These are phyloP conservation scores for Mallotus villosus DNA, from an alignment of 2,797 vertebrate species.

Conservation along the genomic window DNA sequence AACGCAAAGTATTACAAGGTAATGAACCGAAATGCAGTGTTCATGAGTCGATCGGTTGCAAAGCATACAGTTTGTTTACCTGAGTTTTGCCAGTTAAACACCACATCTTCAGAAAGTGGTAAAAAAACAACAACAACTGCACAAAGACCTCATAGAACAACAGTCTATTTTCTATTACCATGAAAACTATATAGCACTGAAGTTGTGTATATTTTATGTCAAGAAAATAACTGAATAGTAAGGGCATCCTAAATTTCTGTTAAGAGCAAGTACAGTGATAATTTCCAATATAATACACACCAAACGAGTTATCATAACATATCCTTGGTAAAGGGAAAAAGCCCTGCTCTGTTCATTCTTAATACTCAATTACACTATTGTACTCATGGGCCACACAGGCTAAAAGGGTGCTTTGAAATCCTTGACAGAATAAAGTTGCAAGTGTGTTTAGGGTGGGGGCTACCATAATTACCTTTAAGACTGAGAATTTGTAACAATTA, in stretches of 20 bases:
- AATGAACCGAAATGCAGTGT: slow-evolving; percentile 33
- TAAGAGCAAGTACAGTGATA: slow-evolving; percentile 18
- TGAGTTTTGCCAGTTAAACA: slow-evolving; percentile 66
- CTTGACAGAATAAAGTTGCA: slow-evolving; percentile 18
- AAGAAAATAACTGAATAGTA: slow-evolving; percentile 23
- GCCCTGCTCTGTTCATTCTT: slow-evolving; percentile 7
- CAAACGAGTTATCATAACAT: slow-evolving; percentile 22
- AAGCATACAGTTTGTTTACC: slow-evolving; percentile 62
- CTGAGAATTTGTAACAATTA: neutral
- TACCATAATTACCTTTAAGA: slow-evolving; percentile 18
- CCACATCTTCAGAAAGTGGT: slow-evolving; percentile 58
- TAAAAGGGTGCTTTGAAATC: slow-evolving; percentile 8
- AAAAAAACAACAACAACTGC: slow-evolving; percentile 44
- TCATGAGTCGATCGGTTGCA: slow-evolving; percentile 33
- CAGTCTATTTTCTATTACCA: slow-evolving; percentile 48
- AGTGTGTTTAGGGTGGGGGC: slow-evolving; percentile 13
- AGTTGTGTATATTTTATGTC: slow-evolving; percentile 49
- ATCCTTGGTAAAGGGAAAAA: slow-evolving; percentile 27
- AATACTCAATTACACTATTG: slow-evolving; percentile 8
- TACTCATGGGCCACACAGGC: neutral
- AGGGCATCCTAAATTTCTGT: slow-evolving; percentile 16
- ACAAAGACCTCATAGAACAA: slow-evolving; percentile 45
- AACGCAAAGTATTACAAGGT: slow-evolving; percentile 19
- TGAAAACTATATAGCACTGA: slow-evolving; percentile 40
- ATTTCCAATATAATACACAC: slow-evolving; percentile 17